A percentile compares a stretch with the other conserved stretches of the same genome.
Conservation (phyloP, 2,113 vertebrate genomes). For the Tachuris rubrigastra region DNA sequence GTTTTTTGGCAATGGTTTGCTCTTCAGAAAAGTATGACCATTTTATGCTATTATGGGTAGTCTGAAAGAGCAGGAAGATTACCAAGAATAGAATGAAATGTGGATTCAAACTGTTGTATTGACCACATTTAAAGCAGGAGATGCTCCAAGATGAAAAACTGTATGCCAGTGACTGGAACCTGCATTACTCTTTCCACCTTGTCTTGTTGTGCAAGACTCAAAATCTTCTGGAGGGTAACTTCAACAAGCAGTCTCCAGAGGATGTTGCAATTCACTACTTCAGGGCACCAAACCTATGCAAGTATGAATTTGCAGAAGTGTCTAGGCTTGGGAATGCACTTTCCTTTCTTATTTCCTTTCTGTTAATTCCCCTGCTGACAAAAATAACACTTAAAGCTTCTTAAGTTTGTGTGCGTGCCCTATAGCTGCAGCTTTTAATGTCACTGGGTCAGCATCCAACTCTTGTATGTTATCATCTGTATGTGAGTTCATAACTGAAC, state of each 20-base stretch:
- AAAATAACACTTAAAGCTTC: slow-evolving; percentile 21
- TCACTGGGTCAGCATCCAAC: not conserved
- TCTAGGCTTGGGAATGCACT: not conserved
- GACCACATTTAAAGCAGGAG: not conserved
- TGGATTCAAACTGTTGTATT: not conserved
- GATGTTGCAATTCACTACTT: slow-evolving; percentile 12
- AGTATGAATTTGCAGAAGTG: not conserved
- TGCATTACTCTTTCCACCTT: not conserved
- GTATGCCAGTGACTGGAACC: not conserved
- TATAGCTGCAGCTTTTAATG: slow-evolving; percentile 1
- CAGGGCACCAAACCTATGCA: not conserved
- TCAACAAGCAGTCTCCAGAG: not conserved
- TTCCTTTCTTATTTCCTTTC: not conserved
- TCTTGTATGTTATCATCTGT: not conserved
- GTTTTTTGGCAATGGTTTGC: not conserved
- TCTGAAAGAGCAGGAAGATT: not conserved
- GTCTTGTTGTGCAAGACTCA: not conserved
- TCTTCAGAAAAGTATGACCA: rapidly evolving
- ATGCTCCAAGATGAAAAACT: not conserved
- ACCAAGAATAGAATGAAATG: not conserved
- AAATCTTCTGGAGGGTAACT: not conserved
- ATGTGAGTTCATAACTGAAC: not conserved
- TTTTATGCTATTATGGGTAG: not conserved
- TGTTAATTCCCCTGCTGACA: slow-evolving; percentile 5
- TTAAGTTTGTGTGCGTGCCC: not conserved